Percentiles rank a stretch among this genome's conserved stretches.
phyloP scores from a whole-genome alignment of 2,113 vertebrate genomes.

The Cettia cetti region DNA sequence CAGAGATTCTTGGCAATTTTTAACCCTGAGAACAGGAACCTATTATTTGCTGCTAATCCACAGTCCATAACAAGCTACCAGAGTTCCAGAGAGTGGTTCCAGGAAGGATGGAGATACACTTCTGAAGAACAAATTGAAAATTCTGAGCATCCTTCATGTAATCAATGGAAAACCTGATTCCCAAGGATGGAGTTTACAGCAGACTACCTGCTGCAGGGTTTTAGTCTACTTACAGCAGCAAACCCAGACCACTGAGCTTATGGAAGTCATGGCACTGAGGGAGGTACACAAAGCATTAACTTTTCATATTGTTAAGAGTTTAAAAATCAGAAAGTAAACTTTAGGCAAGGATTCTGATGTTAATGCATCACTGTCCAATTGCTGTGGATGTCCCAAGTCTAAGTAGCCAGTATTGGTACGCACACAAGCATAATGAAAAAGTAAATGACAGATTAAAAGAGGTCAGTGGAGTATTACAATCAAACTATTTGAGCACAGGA shows the following conservation, averaged over 20 bases:
- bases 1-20: background rate
- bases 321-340: background rate
- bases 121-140: background rate
- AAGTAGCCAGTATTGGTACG: background rate
- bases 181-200: background rate
- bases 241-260: background rate
- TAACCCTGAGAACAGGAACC: background rate
- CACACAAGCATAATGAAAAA: background rate
- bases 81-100: background rate
- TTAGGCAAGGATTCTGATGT: background rate
- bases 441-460: background rate
- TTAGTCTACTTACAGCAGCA: background rate
- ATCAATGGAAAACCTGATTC: background rate
- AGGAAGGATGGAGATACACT: background rate
- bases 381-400: background rate
- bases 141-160: background rate
- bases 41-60: background rate
- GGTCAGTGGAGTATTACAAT: background rate
- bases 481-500: background rate
- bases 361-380: background rate
- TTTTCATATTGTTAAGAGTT: background rate
- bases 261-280: rapidly evolving
- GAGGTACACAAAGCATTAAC: background rate
- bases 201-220: background rate
- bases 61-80: background rate